phyloP scores from a whole-genome alignment of 2,113 vertebrate species.

The Chaetodon auriga region DNA sequence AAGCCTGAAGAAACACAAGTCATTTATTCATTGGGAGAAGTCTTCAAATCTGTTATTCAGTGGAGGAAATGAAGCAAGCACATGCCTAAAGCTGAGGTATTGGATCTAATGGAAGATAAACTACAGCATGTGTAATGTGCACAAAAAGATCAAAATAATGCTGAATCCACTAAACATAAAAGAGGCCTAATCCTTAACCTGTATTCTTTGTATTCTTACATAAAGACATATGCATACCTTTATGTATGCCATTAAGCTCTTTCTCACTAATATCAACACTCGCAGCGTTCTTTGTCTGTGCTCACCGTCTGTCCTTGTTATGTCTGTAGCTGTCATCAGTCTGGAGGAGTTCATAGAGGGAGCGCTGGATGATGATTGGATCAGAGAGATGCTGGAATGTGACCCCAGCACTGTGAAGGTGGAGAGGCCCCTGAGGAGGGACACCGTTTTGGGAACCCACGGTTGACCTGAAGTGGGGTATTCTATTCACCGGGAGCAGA shows the following conservation, averaged over 20 bases:
- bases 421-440: slow-evolving; percentile 64
- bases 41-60: neutral
- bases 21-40: neutral
- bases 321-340: slow-evolving; percentile 80
- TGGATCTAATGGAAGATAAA: neutral
- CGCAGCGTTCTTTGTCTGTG: slow-evolving; percentile 35
- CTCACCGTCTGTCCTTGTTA: slow-evolving; percentile 27
- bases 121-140: neutral
- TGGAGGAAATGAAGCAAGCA: neutral
- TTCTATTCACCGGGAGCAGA: slow-evolving; percentile 18
- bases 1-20: neutral
- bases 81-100: neutral
- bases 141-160: neutral
- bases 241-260: too few relatives aligned
- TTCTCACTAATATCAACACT: neutral
- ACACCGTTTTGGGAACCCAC: slow-evolving; percentile 30
- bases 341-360: slow-evolving; percentile 84
- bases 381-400: slow-evolving; percentile 84
- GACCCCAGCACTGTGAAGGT: slow-evolving; percentile 82
- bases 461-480: slow-evolving; percentile 31
- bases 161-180: neutral
- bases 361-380: slow-evolving; percentile 82
- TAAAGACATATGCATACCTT: too few relatives aligned
- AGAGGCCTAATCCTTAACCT: too few relatives aligned
- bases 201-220: too few relatives aligned